Percentiles rank a stretch among this genome's conserved stretches.
These are phyloP conservation scores for Macrostomum lignano DNA, from an alignment of 1,140 invertebrate genomes.

Conservation along the genomic window DNA sequence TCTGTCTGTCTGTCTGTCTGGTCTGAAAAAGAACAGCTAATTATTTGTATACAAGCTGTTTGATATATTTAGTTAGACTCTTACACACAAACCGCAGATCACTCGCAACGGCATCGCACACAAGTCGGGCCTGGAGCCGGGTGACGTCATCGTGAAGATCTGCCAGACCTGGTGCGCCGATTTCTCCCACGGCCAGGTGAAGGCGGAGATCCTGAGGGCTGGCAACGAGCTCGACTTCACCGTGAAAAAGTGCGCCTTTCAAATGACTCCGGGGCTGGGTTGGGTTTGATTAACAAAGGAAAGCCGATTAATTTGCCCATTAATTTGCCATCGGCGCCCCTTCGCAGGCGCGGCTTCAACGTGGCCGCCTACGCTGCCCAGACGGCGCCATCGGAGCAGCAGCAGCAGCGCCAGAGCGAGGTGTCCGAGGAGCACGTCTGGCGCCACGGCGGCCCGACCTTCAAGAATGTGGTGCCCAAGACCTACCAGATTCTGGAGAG, in stretches of 20 bases:
- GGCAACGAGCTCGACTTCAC: constrained; percentile 11
- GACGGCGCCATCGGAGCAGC: background rate
- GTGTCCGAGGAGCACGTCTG: constrained; percentile 9
- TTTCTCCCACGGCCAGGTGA: constrained; percentile 9
- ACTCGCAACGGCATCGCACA: constrained; percentile 9
- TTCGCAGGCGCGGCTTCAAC: constrained; percentile 4
- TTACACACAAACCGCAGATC: constrained; percentile 5
- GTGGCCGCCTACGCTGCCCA: constrained; percentile 5
- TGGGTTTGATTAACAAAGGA: background rate
- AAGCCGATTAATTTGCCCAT: no score
- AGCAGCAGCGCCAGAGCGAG: constrained; percentile 4
- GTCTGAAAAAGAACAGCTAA: no score
- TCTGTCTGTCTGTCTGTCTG: no score
- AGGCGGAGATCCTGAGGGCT: constrained; percentile 10
- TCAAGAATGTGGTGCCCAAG: constrained; percentile 10
- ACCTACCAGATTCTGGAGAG: constrained; percentile 10
- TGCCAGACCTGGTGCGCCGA: constrained; percentile 6
- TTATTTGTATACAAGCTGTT: no score
- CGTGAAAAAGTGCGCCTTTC: constrained; percentile 6
- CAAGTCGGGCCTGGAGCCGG: constrained; percentile 7
- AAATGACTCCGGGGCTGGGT: background rate
- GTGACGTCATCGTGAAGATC: constrained; percentile 10
- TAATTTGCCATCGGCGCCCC: no score
- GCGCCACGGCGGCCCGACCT: constrained; percentile 9
- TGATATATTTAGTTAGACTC: background rate